Evolutionary conservation across 2,797 vertebrate genomes (phyloP), one percentile per base, ranked within the genome.

Genomic region (Acestrorhynchus altus): DNA sequence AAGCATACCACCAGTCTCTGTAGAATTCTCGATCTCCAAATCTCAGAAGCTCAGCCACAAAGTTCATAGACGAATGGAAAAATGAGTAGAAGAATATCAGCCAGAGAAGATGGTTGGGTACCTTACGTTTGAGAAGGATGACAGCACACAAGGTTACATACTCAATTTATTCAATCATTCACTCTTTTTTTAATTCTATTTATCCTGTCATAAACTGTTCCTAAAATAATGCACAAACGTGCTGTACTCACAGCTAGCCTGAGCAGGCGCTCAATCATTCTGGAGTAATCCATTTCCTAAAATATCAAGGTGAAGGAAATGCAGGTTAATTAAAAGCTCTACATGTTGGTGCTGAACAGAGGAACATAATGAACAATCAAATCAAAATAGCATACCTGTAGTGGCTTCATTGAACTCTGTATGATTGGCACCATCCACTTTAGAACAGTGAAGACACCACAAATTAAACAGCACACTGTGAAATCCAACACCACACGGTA

Each of bases 391-490:
- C 57, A 49, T 86, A 97, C 96, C 94, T 94, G 93, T 13, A 98
- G 92, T 13, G 96, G 96, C 81, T 97, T 97, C 96, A 98, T 98
- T 74, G 96, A 97, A 88, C 96, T 98, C 84, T 94, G 94, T 81
- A 98, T 96, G 39, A 96, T 92, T 57, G 96, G 96, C 59, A 97
- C 93, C 94, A 98, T 96, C 96, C 96, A 98, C 96, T 98, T 78
- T 28, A 60, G 44, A 44, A 65, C 42, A 73, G 31, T 35, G 15
- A 39, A 78, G 51, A 59, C 59, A 60, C 44, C 44, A 67, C 12
- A 11, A 54, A 4, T 15, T 5, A 66, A 71, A 31, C 22, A 52
- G 24, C 28, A 74, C 59, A 24, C 35, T 20, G 46, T 46, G 11
- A 68, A 61, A 54, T 68, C 47, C 44, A 54, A 54, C 10, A 39